These are phyloP conservation scores for Okamejei kenojei DNA, from an alignment of 2,797 vertebrate genomes.

Conservation along the genomic window DNA sequence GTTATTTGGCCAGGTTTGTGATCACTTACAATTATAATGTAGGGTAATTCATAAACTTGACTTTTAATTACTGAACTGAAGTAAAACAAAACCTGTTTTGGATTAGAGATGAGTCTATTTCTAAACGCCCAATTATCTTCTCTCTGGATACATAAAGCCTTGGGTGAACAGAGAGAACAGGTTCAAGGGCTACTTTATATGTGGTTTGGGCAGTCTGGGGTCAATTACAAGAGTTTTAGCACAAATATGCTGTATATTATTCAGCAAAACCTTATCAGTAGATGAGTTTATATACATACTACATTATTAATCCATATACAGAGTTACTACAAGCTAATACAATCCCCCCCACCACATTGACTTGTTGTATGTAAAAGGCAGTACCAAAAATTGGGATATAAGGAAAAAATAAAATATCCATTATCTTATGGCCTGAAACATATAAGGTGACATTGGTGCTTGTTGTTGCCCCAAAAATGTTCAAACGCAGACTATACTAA, in stretches of 20 bases:
- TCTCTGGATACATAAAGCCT: background rate
- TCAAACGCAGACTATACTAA: background rate
- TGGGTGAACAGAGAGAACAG: background rate
- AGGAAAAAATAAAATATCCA: background rate
- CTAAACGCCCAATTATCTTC: background rate
- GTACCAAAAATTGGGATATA: background rate
- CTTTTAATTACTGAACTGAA: background rate
- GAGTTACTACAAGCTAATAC: no score
- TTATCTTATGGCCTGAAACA: background rate
- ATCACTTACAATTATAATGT: background rate
- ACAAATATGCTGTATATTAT: background rate
- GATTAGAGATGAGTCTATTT: background rate
- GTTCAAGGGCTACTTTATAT: background rate
- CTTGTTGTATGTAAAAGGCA: background rate
- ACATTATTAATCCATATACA: no score
- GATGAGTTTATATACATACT: no score
- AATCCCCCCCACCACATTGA: background rate
- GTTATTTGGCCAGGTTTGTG: conserved; percentile 1
- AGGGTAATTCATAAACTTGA: background rate
- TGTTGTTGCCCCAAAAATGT: background rate
- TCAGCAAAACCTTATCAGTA: no score
- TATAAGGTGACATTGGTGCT: background rate
- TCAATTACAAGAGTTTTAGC: background rate
- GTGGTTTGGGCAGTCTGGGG: background rate
- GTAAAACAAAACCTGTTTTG: background rate